Evolutionary conservation across 2,888 invertebrate genomes (phyloP), one percentile per base, ranked within the genome.

Genomic region (Trichopria drosophilae): DNA sequence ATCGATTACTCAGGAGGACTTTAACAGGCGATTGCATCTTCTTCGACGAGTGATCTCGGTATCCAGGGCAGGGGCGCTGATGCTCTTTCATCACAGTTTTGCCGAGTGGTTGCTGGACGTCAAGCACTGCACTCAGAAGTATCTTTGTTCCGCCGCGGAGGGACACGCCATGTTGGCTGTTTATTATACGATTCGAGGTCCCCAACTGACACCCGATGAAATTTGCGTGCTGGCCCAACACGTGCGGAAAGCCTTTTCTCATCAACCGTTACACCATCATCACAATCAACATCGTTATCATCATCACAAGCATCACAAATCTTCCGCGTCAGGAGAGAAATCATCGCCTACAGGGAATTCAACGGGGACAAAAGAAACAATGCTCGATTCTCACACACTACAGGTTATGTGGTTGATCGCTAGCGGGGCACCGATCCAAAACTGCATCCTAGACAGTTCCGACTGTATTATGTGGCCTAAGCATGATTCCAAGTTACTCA

Each of bases 81-180:
- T 86, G 41, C 81, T 95, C 35, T 95, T 96, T 78, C 96, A 97
- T 76, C 92, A 93, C 72, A 94, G 93, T 53, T 96, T 96, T 75
- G 90, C 93, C 18, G 89, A 90, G 70, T 97, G 97, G 97, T 78
- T 97, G 60, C 78, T 92, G 44, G 97, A 97, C 74, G 95, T 97
- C n/a, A 97, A 97, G 76, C 95, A 97, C 71, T 95, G 96, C 75
- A 97, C 96, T 2, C 88, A 93, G 62, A 90, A 93, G 63, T 97
- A 93, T 76, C 80, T 96, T 58, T 96, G 93, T 74, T 86, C 87
- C 60, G 86, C 90, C 6, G 81, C 84, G 41, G 90, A 92, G 63
- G 96, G 55, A 51, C 95, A 96, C 74, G 88, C 88, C 7, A 89
- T 90, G 73, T 80, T 93, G 29, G 88, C 90, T 15, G 88, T 93